Conservation (phyloP, 2,797 vertebrate genomes). For the Danio jaintianensis region DNA sequence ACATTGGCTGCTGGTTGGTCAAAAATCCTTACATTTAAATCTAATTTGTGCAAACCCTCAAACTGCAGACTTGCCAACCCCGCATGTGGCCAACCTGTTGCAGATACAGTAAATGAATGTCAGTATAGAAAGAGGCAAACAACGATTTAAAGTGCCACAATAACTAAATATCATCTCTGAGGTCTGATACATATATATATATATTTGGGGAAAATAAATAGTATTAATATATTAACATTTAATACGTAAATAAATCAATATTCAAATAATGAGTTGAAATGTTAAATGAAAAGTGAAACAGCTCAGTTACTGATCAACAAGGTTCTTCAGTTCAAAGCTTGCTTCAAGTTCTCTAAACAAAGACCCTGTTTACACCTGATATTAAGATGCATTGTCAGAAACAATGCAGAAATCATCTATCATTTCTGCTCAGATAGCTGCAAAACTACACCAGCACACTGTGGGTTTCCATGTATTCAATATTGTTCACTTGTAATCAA, state of each 20-base stretch:
- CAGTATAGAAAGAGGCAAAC: not conserved
- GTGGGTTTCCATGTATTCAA: no score
- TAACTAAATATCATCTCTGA: not conserved
- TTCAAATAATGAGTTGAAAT: no score
- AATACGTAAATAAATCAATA: no score
- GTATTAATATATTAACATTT: no score
- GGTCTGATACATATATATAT: not conserved
- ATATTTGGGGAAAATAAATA: no score
- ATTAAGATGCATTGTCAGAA: no score
- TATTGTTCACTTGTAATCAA: no score
- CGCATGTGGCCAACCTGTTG: not conserved
- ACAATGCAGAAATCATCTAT: no score
- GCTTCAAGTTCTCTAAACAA: not conserved
- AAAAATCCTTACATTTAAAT: conserved; percentile 10
- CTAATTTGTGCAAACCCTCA: conserved; percentile 7
- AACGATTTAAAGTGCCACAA: not conserved
- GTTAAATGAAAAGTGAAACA: not conserved
- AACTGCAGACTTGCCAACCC: conserved; percentile 15
- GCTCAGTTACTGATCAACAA: not conserved
- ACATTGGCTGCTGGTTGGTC: conserved; percentile 7
- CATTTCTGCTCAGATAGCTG: no score
- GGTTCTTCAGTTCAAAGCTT: not conserved
- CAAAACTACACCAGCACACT: no score
- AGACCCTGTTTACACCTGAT: no score
- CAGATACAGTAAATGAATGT: conserved; percentile 14